Percentiles rank a stretch among this genome's conserved stretches.
Evolutionary conservation across 2,888 invertebrate genomes (phyloP).

Genomic region (Hyalella azteca): DNA sequence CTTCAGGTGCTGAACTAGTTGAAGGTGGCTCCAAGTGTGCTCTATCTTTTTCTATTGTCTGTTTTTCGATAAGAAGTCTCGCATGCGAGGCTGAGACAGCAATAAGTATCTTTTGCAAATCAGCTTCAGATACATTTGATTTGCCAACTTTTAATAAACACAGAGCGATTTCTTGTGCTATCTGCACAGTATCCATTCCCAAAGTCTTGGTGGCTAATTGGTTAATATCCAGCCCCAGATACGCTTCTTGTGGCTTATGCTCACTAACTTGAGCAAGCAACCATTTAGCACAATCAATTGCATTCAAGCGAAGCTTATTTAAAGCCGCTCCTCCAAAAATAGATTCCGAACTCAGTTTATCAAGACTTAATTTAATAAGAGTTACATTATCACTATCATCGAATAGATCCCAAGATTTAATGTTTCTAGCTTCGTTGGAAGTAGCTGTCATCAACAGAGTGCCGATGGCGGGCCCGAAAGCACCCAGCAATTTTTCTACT

Average conservation of each 20-base stretch:
- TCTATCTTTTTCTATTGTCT: neutral
- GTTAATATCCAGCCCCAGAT: conserved; percentile 53
- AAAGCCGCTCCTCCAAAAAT: too few species aligned
- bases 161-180: conserved; percentile 81
- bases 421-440: conserved; percentile 69
- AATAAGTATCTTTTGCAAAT: conserved; percentile 79
- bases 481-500: conserved; percentile 82
- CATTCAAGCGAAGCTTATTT: conserved; percentile 77
- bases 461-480: conserved; percentile 79
- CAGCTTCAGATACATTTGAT: conserved; percentile 79
- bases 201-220: conserved; percentile 61
- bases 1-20: neutral
- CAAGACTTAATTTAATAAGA: conserved; percentile 82
- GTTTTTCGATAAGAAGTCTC: conserved; percentile 64
- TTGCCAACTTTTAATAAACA: conserved; percentile 80
- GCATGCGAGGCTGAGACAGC: conserved; percentile 77
- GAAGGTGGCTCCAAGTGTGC: neutral
- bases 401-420: conserved; percentile 74
- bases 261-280: conserved; percentile 20
- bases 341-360: too few species aligned
- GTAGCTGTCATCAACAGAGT: conserved; percentile 78
- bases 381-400: conserved; percentile 74
- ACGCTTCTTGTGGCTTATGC: conserved; percentile 65
- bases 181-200: conserved; percentile 74
- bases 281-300: conserved; percentile 63